Conservation (phyloP, 2,888 invertebrate genomes). For the Drosophila formosana region DNA sequence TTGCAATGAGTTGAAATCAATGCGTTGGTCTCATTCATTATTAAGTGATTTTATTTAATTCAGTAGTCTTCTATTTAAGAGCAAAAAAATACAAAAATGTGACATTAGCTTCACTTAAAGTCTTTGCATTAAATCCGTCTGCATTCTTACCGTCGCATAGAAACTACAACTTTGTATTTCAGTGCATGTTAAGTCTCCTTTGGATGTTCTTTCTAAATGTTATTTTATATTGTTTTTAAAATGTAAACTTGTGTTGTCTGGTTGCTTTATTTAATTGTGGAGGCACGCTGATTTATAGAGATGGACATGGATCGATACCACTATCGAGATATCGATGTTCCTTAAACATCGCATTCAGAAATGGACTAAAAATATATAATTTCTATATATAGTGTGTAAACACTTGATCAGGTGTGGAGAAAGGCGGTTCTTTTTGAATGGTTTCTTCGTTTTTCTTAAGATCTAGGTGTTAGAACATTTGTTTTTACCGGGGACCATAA, state of each 20-base stretch:
- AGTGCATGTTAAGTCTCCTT: not conserved
- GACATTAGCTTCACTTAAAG: not conserved
- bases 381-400: too few relatives aligned
- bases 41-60: not conserved
- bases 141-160: conserved; percentile 1
- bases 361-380: too few relatives aligned
- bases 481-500: too few relatives aligned
- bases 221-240: conserved; percentile 7
- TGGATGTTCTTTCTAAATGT: not conserved
- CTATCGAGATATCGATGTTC: not conserved
- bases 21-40: not conserved
- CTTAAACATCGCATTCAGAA: too few relatives aligned
- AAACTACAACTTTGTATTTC: not conserved
- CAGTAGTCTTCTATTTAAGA: not conserved
- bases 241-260: not conserved
- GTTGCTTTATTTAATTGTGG: not conserved
- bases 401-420: too few relatives aligned
- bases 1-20: not conserved
- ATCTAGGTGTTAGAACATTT: too few relatives aligned
- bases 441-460: too few relatives aligned
- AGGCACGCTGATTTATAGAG: not conserved
- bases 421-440: too few relatives aligned
- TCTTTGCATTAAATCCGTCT: not conserved
- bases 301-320: not conserved
- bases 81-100: not conserved